Evolutionary conservation across 1,140 invertebrate species (phyloP), one percentile per base, ranked within the genome.

Genomic region (Musca vetustissima): DNA sequence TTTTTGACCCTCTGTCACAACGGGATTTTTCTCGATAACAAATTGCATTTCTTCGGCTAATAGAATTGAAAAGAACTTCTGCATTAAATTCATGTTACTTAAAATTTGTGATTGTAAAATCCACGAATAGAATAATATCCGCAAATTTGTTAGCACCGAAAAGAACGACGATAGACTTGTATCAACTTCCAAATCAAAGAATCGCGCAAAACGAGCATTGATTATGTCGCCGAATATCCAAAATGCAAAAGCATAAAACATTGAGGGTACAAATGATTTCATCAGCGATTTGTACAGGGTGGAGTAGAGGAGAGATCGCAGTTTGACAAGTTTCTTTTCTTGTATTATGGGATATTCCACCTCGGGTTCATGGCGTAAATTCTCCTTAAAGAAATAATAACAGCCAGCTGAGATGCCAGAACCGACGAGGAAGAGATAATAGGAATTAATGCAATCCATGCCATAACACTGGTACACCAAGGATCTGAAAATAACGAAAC

Each of bases 341-440:
- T 90, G 87, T 57, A 91, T 86, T 13, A 90, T 86, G 15, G 89
- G 87, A 76, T 92, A 92, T 15, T 86, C 83, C 11, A 90, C 82
- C 55, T 86, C 84, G 48, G 85, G 85, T 59, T 85, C 83, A 9
- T 82, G 78, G 28, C 85, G 84, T 61, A 86, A 81, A 71, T 87
- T 85, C 6, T 84, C 80, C 72, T 85, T 87, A 0, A 87, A 72
- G 71, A 90, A 91, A 73, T 88, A 89, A 73, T 88, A 90, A 65
- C 90, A 81, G 53, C 90, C 90, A 68, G 87, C 88, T 85, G 88
- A 90, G 49, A 90, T 83, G 19, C 91, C 91, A 66, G 87, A 86
- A 69, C 89, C 82, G 13, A 90, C 81, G 17, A 92, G 72, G 73
- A 90, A 91, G 11, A 86, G 83, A 64, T 86, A 82, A 68, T 86